Evolutionary conservation across 37 sponge, comb jelly and placozoan genomes (phyloP), one percentile per base, ranked within the genome.

Genomic region (Dysidea cf. avara): DNA sequence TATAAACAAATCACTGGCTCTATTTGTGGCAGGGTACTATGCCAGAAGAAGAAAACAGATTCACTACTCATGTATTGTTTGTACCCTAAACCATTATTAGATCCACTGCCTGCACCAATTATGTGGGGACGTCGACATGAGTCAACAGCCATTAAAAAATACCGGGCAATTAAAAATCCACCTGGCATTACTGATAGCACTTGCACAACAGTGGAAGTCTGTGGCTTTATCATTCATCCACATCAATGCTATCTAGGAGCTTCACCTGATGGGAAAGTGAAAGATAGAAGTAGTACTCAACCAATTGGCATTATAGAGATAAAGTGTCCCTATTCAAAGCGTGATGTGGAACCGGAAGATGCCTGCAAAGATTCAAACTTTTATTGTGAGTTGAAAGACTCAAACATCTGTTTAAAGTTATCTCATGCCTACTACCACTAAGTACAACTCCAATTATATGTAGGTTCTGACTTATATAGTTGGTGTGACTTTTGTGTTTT

Each of bases 351-450:
- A 26, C 79, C 79, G 12, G 39, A 65, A 66, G 79, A 63, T 57
- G 79, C 79, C 39, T 71, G 79, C 22, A 48, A 30, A 25, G 74
- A 72, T 56, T 37, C 58, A 2, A n/a, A 12, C 28, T 72, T 75
- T 58, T 82, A 36, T 32, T 85, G 60, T 66, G 50, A 32, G 7
- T 38, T 61, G 29, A 17, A 55, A 53, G n/a, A n/a, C n/a, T 63
- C 62, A 1, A 28, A 38, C 16, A 20, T 72, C 9, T 17, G 39
- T 13, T 68, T 71, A 11, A 78, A 73, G 36, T n/a, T 35, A 29
- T 43, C 39, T 21, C 86, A 85, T 61, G 14, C 29, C 16, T 85
- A 78, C 61, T 78, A 78, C 37, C 65, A 61, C 38, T 78, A 84
- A 61, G 84, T 83, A 7, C 71, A 70, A 66, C 37, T 64, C 22